These are phyloP conservation scores for Atta cephalotes DNA, from an alignment of 1,140 invertebrate species.

Conservation along the genomic window DNA sequence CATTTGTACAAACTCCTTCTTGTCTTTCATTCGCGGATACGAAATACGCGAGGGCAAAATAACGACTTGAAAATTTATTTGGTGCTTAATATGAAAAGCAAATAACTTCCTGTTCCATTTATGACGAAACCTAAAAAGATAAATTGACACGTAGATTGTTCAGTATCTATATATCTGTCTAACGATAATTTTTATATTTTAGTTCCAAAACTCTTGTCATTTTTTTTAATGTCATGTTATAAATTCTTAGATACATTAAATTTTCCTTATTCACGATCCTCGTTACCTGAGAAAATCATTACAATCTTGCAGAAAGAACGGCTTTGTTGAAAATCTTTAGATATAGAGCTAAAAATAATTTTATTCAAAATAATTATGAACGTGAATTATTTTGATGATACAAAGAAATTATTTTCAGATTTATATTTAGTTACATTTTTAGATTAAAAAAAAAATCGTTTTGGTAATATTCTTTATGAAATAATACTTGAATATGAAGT, in stretches of 20 bases:
- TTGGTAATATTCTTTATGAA: background rate
- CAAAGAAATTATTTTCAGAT: too few relatives aligned
- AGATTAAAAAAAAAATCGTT: too few relatives aligned
- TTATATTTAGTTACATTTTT: too few relatives aligned
- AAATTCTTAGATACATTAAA: background rate
- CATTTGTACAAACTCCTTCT: slow-evolving; percentile 16
- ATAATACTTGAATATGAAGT: background rate
- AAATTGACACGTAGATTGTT: slow-evolving; percentile 21
- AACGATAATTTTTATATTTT: background rate
- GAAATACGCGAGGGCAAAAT: background rate
- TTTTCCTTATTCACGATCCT: background rate
- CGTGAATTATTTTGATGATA: too few relatives aligned
- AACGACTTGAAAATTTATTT: slow-evolving; percentile 48
- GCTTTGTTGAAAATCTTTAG: too few relatives aligned
- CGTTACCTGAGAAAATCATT: background rate
- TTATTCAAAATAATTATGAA: too few relatives aligned
- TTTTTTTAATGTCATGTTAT: background rate
- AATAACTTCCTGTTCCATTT: slow-evolving; percentile 1
- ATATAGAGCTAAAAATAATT: too few relatives aligned
- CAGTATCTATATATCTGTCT: background rate
- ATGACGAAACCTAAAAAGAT: background rate
- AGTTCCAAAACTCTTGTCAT: background rate
- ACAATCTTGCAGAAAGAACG: too few relatives aligned
- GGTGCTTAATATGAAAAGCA: slow-evolving; percentile 46
- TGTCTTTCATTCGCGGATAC: background rate